phyloP scores from a whole-genome alignment of 64 coral and sea anemone species.

The Dendrophyllia cribrosa region DNA sequence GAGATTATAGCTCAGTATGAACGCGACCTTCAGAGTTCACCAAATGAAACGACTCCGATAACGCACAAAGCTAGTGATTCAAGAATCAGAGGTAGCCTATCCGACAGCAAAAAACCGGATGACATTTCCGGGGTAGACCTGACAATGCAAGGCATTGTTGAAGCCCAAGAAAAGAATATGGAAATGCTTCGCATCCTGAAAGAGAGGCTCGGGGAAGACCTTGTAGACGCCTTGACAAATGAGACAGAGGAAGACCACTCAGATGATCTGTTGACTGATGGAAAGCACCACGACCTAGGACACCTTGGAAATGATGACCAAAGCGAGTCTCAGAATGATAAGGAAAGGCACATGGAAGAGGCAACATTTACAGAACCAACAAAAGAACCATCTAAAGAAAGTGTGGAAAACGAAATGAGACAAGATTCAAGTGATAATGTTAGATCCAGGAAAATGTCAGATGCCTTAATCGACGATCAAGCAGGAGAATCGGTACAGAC shows the following conservation, averaged over 20 bases:
- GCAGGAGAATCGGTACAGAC: neutral
- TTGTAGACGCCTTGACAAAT: constrained; percentile 43
- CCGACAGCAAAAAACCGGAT: neutral
- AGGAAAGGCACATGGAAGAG: neutral
- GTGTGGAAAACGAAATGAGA: too few species aligned
- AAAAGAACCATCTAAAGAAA: neutral
- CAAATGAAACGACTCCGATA: neutral
- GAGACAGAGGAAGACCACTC: neutral
- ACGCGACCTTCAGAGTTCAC: constrained; percentile 6
- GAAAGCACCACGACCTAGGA: neutral
- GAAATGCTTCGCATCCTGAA: constrained; percentile 25
- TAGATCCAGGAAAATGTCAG: neutral
- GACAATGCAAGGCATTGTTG: neutral
- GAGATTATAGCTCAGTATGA: constrained; percentile 64
- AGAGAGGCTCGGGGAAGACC: constrained; percentile 63
- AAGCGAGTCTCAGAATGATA: neutral
- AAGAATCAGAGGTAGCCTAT: too few species aligned
- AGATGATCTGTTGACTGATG: neutral
- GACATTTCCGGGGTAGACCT: neutral
- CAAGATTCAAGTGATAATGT: neutral
- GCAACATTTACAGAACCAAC: neutral
- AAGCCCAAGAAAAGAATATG: constrained; percentile 1
- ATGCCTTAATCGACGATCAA: neutral
- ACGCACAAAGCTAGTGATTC: too few species aligned
- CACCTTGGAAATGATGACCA: neutral